Evolutionary conservation across 2,888 invertebrate genomes (phyloP).

Genomic region (Chrysomela aeneicollis): DNA sequence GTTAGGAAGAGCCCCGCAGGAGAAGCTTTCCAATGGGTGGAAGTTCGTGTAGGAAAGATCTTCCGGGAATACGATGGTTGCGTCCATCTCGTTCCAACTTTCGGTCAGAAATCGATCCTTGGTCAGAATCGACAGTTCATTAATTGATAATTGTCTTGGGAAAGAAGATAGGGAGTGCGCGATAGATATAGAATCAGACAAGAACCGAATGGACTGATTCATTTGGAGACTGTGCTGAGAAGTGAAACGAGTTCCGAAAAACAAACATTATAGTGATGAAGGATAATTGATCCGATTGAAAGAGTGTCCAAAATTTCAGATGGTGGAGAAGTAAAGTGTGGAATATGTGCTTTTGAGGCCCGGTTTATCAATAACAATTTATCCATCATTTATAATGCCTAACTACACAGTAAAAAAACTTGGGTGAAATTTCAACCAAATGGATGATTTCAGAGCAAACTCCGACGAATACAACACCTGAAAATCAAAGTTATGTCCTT

Average conservation of each 20-base stretch:
- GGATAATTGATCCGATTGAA: too few relatives aligned
- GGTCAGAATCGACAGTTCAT: conserved; percentile 28
- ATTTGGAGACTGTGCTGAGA: neutral
- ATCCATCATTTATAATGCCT: too few relatives aligned
- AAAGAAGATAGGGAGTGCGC: neutral
- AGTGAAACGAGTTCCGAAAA: neutral
- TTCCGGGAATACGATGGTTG: conserved; percentile 28
- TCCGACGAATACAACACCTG: too few relatives aligned
- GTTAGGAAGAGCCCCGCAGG: conserved; percentile 4
- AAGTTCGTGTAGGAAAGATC: conserved; percentile 27
- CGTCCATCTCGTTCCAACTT: conserved; percentile 24
- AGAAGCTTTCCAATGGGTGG: conserved; percentile 22
- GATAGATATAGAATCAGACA: neutral
- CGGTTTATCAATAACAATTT: too few relatives aligned
- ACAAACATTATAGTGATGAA: too few relatives aligned
- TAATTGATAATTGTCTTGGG: conserved; percentile 25
- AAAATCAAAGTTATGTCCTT: too few relatives aligned
- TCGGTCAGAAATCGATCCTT: conserved; percentile 22
- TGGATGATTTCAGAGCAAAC: too few relatives aligned
- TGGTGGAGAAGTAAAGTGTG: neutral
- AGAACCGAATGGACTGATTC: conserved; percentile 1
- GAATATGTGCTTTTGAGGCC: neutral
- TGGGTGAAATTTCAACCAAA: too few relatives aligned
- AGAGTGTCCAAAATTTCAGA: too few relatives aligned
- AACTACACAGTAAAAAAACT: too few relatives aligned